Percentiles rank a stretch among this genome's conserved stretches.
These are phyloP conservation scores for Thecocarcelia acutangulata DNA, from an alignment of 2,888 invertebrate genomes.

Conservation along the genomic window DNA sequence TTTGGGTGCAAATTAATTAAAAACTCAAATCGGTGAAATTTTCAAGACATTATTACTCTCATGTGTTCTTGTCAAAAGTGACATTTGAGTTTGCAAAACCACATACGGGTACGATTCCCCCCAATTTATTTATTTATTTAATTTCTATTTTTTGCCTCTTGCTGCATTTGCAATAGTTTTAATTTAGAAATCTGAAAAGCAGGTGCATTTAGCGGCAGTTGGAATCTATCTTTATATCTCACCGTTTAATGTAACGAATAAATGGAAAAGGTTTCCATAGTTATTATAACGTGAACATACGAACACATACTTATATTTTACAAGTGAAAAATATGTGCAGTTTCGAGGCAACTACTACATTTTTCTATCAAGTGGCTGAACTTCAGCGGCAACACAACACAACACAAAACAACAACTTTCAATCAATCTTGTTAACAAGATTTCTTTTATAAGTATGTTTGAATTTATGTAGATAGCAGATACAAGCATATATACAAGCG, in stretches of 20 bases:
- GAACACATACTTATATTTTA: slow-evolving; percentile 18
- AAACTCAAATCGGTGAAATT: no score
- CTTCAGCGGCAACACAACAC: slow-evolving; percentile 48
- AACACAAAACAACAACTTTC: slow-evolving; percentile 46
- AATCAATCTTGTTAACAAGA: slow-evolving; percentile 69
- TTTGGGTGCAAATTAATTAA: no score
- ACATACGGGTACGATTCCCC: not conserved
- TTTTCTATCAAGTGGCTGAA: slow-evolving; percentile 33
- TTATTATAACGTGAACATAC: slow-evolving; percentile 30
- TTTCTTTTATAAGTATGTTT: slow-evolving; percentile 46
- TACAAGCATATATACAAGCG: not conserved
- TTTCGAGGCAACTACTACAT: slow-evolving; percentile 26
- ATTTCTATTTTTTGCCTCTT: not conserved
- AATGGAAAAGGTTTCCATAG: slow-evolving; percentile 60
- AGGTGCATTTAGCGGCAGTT: slow-evolving; percentile 63
- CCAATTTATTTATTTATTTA: not conserved
- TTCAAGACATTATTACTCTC: no score
- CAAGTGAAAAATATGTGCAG: slow-evolving; percentile 13
- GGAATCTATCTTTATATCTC: slow-evolving; percentile 40
- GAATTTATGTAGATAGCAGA: slow-evolving; percentile 8
- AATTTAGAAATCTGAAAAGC: slow-evolving; percentile 55
- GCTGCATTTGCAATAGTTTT: slow-evolving; percentile 18
- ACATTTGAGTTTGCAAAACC: not conserved
- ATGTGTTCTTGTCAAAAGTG: not conserved
- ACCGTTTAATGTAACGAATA: slow-evolving; percentile 56